A percentile compares a stretch with the other conserved stretches of the same genome.
Conservation (phyloP, 2,113 vertebrate genomes). For the Pteronura brasiliensis region DNA sequence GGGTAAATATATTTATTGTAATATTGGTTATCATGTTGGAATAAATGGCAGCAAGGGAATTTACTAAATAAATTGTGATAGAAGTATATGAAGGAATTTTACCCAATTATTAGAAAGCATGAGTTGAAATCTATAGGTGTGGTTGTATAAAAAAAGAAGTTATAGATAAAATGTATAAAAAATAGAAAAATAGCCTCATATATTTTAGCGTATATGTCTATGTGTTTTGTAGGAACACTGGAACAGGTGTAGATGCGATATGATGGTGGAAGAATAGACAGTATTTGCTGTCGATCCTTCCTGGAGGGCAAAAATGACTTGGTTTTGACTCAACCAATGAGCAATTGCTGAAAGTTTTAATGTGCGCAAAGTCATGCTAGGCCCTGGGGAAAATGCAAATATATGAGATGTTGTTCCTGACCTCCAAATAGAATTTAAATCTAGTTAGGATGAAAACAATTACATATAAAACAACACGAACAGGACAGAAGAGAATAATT, state of each 20-base stretch:
- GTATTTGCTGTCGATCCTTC: not conserved
- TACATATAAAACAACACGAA: not conserved
- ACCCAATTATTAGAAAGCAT: not conserved
- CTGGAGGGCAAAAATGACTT: not conserved
- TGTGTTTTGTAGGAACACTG: not conserved
- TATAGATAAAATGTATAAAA: not conserved
- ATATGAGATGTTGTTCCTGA: not conserved
- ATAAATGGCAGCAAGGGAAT: not conserved
- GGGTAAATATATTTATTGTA: not conserved
- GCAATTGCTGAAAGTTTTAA: not conserved
- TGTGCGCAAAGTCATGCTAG: not conserved
- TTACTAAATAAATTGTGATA: not conserved
- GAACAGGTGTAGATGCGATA: not conserved
- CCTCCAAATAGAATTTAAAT: not conserved
- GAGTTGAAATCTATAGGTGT: not conserved
- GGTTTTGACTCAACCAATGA: not conserved
- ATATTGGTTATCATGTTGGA: not conserved
- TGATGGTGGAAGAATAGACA: not conserved
- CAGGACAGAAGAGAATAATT: not conserved
- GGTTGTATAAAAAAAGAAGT: not conserved
- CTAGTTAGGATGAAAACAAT: not conserved
- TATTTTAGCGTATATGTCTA: not conserved
- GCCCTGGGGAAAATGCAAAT: not conserved
- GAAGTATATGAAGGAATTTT: not conserved
- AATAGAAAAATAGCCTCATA: not conserved